These are phyloP conservation scores for Thamnophis elegans DNA, from an alignment of 2,797 vertebrate species.

Conservation along the genomic window DNA sequence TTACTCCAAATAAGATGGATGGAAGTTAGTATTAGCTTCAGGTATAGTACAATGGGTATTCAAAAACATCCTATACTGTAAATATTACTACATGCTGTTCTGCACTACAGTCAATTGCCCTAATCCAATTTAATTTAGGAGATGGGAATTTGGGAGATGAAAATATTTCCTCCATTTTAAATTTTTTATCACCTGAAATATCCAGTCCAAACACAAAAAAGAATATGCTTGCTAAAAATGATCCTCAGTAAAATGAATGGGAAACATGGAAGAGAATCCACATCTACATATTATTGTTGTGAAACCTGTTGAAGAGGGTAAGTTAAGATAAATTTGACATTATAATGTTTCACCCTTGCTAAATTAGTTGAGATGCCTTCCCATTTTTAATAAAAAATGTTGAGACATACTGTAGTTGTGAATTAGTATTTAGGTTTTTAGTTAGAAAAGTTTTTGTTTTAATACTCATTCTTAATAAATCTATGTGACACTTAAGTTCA, in stretches of 20 bases:
- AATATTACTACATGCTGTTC: neutral
- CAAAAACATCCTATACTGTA: neutral
- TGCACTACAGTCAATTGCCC: neutral
- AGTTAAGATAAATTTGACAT: neutral
- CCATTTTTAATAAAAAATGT: neutral
- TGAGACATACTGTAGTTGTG: neutral
- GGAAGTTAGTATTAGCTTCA: neutral
- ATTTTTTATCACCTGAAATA: neutral
- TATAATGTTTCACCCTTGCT: neutral
- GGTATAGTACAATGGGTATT: neutral
- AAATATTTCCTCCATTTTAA: neutral
- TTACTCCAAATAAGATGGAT: neutral
- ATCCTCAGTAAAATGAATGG: neutral
- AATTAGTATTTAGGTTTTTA: constrained; percentile 19
- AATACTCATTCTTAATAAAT: constrained; percentile 33
- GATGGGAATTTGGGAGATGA: neutral
- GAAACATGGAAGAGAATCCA: neutral
- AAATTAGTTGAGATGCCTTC: constrained; percentile 6
- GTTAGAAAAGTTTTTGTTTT: neutral
- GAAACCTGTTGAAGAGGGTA: neutral
- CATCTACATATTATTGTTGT: neutral
- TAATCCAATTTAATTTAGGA: neutral
- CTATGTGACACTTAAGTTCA: constrained; percentile 23
- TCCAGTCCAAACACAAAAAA: no score
- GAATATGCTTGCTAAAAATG: neutral